Evolutionary conservation across 1,140 invertebrate species (phyloP), one percentile per base, ranked within the genome.

Genomic region (Tenebrio molitor): DNA sequence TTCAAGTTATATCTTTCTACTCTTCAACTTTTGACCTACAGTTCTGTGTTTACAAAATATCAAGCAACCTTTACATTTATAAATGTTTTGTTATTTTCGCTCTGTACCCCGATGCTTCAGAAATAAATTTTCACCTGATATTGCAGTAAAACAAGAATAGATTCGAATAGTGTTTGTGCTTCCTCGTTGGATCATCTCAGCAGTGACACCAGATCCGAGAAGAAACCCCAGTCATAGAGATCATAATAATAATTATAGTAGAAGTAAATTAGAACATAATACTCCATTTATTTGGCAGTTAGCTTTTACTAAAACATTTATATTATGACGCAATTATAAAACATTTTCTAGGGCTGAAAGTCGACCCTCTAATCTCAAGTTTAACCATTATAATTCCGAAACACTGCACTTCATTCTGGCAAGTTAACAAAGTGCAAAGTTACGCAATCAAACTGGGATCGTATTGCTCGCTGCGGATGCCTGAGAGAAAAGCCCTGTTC

Each of bases 401-500:
- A 77, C 75, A 78, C 66, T 78, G 77, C 77, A 77, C 74, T 78
- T 77, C 65, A 78, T 78, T 74, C 74, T 74, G 53, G 65, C 58
- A 70, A 72, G 75, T 74, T 78, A 76, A 78, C 77, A 78, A 77
- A 77, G 77, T 78, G 77, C 75, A 78, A 78, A 78, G 77, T 78
- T 78, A 72, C 77, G 76, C 75, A 76, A 78, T 78, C 77, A 78
- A 77, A 75, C 72, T 44, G 21, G 65, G 39, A 71, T 68, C 69
- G 53, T 69, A 73, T 73, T 73, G 64, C 71, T 72, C 34, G 58
- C 50, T 67, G 46, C 65, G 42, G 65, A 46, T 67, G 65, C 44
- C 44, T 58, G 41, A 67, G 65, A 68, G 65, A 44, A 50, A 68
- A 68, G 65, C 25, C 65, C 41, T 68, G 65, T 68, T 44, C 36